phyloP scores from a whole-genome alignment of 2,797 vertebrate genomes.

The Centroberyx gerrardi region DNA sequence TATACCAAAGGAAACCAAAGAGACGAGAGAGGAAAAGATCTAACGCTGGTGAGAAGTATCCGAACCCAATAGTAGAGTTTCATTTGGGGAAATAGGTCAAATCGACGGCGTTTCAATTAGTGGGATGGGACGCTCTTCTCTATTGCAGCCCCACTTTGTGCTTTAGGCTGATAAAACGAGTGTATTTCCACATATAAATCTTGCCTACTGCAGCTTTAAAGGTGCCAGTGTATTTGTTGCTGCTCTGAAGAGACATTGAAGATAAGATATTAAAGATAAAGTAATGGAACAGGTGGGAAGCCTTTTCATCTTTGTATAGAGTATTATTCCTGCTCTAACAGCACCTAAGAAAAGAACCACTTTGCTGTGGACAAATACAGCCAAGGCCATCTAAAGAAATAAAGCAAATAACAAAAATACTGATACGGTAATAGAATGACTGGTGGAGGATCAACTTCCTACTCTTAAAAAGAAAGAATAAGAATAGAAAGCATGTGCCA shows the following conservation, averaged over 20 bases:
- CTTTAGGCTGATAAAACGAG: no score
- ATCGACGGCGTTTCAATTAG: no score
- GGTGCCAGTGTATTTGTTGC: background rate
- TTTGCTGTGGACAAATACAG: background rate
- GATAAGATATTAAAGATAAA: background rate
- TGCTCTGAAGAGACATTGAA: background rate
- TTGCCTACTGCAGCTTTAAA: no score
- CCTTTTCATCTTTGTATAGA: background rate
- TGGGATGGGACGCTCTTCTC: no score
- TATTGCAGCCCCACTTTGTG: no score
- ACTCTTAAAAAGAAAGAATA: background rate
- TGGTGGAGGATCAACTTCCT: background rate
- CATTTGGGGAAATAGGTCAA: no score
- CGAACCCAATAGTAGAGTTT: no score
- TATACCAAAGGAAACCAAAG: no score
- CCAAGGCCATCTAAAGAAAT: conserved; percentile 4
- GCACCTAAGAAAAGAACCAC: no score
- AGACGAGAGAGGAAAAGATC: no score
- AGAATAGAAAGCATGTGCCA: background rate
- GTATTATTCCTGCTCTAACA: background rate
- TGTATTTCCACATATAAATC: no score
- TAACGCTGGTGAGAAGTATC: no score
- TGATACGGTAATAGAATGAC: conserved; percentile 4
- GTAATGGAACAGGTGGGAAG: background rate
- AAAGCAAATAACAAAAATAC: conserved; percentile 38